phyloP scores from a whole-genome alignment of 2,797 vertebrate species.

The Pristis pectinata region DNA sequence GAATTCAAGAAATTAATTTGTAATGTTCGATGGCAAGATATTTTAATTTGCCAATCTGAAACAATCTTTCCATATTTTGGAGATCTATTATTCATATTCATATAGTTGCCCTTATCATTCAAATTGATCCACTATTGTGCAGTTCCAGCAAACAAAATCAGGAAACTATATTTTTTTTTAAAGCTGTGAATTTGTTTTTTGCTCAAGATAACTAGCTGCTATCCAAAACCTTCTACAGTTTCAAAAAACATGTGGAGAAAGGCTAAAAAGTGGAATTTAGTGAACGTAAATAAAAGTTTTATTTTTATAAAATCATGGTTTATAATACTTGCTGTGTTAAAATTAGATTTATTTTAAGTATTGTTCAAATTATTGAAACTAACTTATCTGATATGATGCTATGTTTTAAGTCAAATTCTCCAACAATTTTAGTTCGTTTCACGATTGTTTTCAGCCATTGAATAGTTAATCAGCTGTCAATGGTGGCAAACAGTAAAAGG shows the following conservation, averaged over 20 bases:
- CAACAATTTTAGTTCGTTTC: background rate
- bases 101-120: background rate
- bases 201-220: background rate
- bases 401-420: background rate
- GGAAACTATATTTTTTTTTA: background rate
- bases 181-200: background rate
- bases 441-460: background rate
- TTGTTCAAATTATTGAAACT: background rate
- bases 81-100: background rate
- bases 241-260: background rate
- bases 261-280: background rate
- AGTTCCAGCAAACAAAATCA: background rate
- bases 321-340: background rate
- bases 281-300: background rate
- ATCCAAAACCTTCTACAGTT: background rate
- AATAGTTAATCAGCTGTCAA: background rate
- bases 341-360: background rate
- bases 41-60: background rate
- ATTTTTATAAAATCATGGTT: background rate
- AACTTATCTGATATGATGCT: background rate
- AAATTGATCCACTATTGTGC: background rate
- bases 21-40: background rate
- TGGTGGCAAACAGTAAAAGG: background rate
- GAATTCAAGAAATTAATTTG: background rate
- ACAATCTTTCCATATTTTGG: background rate